phyloP scores from a whole-genome alignment of 2,888 invertebrate genomes.

The Carcina quercana region DNA sequence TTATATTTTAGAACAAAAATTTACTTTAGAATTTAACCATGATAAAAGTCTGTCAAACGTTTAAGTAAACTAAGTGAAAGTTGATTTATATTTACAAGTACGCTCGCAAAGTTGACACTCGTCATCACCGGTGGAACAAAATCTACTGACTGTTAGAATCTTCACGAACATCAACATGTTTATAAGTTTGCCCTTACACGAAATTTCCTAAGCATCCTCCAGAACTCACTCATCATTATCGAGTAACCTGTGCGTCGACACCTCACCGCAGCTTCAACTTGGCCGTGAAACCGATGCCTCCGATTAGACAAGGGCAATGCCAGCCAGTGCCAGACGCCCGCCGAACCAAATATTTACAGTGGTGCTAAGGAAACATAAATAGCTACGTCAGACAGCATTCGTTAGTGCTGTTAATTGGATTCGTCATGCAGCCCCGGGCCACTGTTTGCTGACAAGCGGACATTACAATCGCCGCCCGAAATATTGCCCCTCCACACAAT shows the following conservation, averaged over 20 bases:
- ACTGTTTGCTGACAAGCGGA: conserved; percentile 16
- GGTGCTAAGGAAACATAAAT: conserved; percentile 66
- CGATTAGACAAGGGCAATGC: conserved; percentile 58
- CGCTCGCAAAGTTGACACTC: no score
- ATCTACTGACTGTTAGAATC: no score
- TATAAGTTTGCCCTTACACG: no score
- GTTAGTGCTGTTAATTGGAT: conserved; percentile 65
- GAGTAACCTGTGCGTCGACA: conserved; percentile 48
- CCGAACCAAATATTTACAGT: conserved; percentile 67
- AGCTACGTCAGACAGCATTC: conserved; percentile 56
- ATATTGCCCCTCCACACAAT: conserved; percentile 19
- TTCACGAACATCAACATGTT: no score
- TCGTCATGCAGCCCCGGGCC: conserved; percentile 51
- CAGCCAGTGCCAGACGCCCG: conserved; percentile 53
- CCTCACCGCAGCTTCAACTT: conserved; percentile 29
- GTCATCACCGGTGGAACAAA: no score
- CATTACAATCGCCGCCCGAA: conserved; percentile 20
- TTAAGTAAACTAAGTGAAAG: no score
- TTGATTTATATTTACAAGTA: no score
- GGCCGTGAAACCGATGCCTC: conserved; percentile 49
- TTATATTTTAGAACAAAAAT: no score
- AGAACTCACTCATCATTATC: no score
- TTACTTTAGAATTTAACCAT: no score
- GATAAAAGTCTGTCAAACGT: no score
- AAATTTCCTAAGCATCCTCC: no score